Percentiles rank a stretch among this genome's conserved stretches.
These are phyloP conservation scores for Mormyrops attenuatus DNA, from an alignment of 2,797 vertebrate genomes.

Conservation along the genomic window DNA sequence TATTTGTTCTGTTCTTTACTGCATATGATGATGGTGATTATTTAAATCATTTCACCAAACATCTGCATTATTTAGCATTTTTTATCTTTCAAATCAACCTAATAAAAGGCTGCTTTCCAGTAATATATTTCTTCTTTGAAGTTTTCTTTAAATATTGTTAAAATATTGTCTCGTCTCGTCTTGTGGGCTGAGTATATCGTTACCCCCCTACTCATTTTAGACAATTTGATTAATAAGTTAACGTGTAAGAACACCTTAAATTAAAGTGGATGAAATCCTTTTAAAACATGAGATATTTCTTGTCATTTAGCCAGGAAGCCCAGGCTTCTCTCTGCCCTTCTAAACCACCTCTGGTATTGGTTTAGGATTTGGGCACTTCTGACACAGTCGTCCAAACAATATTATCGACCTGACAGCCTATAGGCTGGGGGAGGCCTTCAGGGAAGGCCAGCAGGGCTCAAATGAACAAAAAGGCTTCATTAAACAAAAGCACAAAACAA, in stretches of 20 bases:
- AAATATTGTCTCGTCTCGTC: too few species aligned
- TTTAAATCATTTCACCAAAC: too few species aligned
- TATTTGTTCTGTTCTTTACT: too few species aligned
- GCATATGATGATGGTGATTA: too few species aligned
- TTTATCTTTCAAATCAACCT: too few species aligned
- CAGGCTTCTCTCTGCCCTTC: neutral
- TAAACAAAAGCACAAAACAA: neutral
- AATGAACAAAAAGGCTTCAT: slow-evolving; percentile 5
- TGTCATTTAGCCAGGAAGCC: neutral
- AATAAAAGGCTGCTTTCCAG: too few species aligned
- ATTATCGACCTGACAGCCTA: neutral
- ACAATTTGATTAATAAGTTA: neutral
- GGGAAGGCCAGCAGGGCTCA: neutral
- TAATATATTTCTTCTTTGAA: too few species aligned
- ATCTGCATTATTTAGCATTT: too few species aligned
- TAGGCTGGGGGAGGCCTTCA: neutral
- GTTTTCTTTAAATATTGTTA: too few species aligned
- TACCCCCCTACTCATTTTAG: neutral
- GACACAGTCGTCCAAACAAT: neutral
- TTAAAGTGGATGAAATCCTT: neutral
- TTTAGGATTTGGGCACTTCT: neutral
- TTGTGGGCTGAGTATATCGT: too few species aligned
- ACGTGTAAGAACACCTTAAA: neutral
- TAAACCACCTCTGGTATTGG: neutral
- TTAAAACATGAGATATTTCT: neutral